These are phyloP conservation scores for Turdus rufiventris DNA, from an alignment of 2,113 vertebrate genomes.

Conservation along the genomic window DNA sequence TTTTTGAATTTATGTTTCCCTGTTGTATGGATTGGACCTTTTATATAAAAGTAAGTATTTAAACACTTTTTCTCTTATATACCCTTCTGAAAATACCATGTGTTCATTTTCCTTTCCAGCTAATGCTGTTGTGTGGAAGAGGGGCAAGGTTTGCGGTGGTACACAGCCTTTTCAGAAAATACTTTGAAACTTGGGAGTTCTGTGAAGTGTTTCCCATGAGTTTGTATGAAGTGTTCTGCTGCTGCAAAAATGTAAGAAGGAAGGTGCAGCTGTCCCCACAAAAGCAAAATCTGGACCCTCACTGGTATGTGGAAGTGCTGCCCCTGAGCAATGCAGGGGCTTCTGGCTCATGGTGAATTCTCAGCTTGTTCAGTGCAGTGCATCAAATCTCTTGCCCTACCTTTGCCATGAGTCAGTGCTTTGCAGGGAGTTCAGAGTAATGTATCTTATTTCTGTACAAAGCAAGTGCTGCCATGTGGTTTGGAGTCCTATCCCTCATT, in stretches of 20 bases:
- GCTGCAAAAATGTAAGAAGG: neutral
- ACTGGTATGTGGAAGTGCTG: neutral
- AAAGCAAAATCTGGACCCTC: neutral
- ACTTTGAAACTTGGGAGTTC: neutral
- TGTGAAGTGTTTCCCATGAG: neutral
- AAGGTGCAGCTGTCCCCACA: neutral
- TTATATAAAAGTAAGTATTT: neutral
- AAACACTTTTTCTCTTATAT: neutral
- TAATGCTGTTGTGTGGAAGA: neutral
- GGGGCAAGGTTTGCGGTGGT: neutral
- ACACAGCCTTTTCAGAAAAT: neutral
- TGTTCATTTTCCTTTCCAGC: neutral
- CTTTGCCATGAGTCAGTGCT: neutral
- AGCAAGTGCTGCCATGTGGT: neutral
- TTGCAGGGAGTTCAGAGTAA: neutral
- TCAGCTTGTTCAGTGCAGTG: neutral
- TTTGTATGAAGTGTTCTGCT: neutral
- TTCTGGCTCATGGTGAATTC: neutral
- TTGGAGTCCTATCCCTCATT: neutral
- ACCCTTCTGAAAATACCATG: neutral
- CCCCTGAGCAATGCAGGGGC: neutral
- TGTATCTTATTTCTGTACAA: neutral
- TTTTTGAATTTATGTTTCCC: neutral
- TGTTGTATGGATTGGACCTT: neutral
- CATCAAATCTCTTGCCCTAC: fast-evolving